A percentile compares a stretch with the other conserved stretches of the same genome.
Evolutionary conservation across 2,888 invertebrate genomes (phyloP).

Genomic region (Thumatha senex): DNA sequence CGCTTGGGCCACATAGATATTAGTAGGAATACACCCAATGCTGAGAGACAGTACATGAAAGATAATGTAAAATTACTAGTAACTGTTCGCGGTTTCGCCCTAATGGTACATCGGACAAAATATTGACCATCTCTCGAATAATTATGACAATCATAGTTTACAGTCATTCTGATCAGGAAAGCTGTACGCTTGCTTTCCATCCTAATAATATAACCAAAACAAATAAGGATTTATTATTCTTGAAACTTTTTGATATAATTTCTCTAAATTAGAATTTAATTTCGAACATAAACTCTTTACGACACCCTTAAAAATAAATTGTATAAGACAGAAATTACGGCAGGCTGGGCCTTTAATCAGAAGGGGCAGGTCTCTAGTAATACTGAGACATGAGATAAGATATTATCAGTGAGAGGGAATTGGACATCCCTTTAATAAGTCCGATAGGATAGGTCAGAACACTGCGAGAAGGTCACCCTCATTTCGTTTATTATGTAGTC

Average conservation of each 20-base stretch:
- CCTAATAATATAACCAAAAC: too few relatives aligned
- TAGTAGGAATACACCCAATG: too few relatives aligned
- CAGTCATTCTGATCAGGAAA: too few relatives aligned
- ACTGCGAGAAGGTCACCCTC: conserved; percentile 39
- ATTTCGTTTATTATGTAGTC: conserved; percentile 37
- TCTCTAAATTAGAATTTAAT: conserved; percentile 34
- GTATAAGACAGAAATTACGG: conserved; percentile 42
- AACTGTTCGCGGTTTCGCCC: too few relatives aligned
- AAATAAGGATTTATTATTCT: too few relatives aligned
- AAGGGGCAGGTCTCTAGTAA: conserved; percentile 42
- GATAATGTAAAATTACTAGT: too few relatives aligned
- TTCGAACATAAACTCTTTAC: conserved; percentile 33
- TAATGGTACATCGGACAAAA: too few relatives aligned
- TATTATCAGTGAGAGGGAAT: conserved; percentile 30
- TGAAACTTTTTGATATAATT: conserved; percentile 1
- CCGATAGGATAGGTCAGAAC: conserved; percentile 43
- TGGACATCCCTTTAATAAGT: conserved; percentile 48
- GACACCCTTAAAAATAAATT: conserved; percentile 30
- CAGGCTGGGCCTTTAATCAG: conserved; percentile 43
- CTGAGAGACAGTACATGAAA: too few relatives aligned
- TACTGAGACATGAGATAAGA: conserved; percentile 42
- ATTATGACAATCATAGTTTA: too few relatives aligned
- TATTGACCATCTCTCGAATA: too few relatives aligned
- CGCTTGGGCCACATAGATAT: too few relatives aligned
- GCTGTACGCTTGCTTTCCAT: too few relatives aligned